phyloP scores from a whole-genome alignment of 2,797 vertebrate species.

The Brachymystax lenok region DNA sequence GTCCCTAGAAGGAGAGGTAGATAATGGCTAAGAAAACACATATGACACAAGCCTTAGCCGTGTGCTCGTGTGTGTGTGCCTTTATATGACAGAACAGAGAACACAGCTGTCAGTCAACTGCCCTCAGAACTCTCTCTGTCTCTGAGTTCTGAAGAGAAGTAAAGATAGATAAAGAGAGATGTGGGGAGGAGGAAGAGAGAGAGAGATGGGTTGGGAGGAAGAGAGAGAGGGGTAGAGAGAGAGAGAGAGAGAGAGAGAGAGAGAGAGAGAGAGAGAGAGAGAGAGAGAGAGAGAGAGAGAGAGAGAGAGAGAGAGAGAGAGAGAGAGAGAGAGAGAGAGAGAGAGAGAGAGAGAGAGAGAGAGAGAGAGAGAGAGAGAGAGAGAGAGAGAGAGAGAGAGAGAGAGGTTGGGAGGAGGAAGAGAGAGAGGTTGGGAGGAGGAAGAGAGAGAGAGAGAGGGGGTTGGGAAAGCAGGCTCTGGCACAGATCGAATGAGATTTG shows the following conservation, averaged over 20 bases:
- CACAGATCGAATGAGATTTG: slow-evolving; percentile 43
- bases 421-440: too few relatives aligned
- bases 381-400: too few relatives aligned
- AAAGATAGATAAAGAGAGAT: slow-evolving; percentile 46
- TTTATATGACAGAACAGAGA: background rate
- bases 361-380: too few relatives aligned
- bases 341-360: too few relatives aligned
- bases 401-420: too few relatives aligned
- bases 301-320: accelerated
- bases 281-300: too few relatives aligned
- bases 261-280: too few relatives aligned
- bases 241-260: too few relatives aligned
- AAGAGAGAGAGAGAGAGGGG: too few relatives aligned
- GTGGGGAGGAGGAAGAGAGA: slow-evolving; percentile 42
- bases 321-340: too few relatives aligned
- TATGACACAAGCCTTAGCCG: background rate
- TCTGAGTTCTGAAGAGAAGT: background rate
- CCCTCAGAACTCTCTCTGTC: slow-evolving; percentile 33
- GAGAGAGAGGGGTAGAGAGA: too few relatives aligned
- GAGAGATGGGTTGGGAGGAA: too few relatives aligned
- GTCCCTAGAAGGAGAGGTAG: background rate
- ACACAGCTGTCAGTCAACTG: slow-evolving; percentile 29
- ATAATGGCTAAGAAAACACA: background rate
- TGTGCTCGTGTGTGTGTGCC: background rate
- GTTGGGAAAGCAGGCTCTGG: slow-evolving; percentile 46